Evolutionary conservation across 2,113 vertebrate species (phyloP), one percentile per base, ranked within the genome.

Genomic region (Stigmatopora argus): DNA sequence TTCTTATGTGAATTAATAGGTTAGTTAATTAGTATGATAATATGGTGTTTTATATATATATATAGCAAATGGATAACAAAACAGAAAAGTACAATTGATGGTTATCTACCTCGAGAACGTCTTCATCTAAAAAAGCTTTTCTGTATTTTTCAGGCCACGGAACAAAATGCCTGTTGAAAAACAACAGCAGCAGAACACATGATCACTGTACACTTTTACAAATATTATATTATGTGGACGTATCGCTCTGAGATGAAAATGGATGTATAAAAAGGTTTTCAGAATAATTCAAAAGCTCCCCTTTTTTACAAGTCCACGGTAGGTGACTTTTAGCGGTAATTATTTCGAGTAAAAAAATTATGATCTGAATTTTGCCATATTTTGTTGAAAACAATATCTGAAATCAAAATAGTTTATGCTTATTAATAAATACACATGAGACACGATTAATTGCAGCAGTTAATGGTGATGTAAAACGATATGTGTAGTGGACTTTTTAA

Each of bases 91-190:
- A 21, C 19, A 23, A 31, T 7, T 18, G 2, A 5, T 55, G 19
- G 12, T 55, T 2, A 23, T 53, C 2, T 21, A 52, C 19, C 45
- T 52, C 3, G 12, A 21, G 5, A 12, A 31, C 5, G 2, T 31
- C 23, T 26, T 55, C 15, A 19, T 18, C 48, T 10, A 19, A 52
- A 48, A 41, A 21, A 51, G 7, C 0, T 10, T 3, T 44, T 56
- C 49, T 45, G 1, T 69, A 0, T 67, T n/a, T 14, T n/a, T 0
- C 17, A 90, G 89, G n/a, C 83, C 34, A 1, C 77, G 53, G n/a
- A 4, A 1, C 7, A 56, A 56, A 31, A 19, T 0, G 1, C 45
- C 66, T 60, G 67, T 64, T 53, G 78, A 51, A 46, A 87, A 84
- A 62, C 72, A 67, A 62, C 49, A 66, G 48, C 34, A 17, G 75